phyloP scores from a whole-genome alignment of 1,140 invertebrate species.

The Chironomus striatipennis region DNA sequence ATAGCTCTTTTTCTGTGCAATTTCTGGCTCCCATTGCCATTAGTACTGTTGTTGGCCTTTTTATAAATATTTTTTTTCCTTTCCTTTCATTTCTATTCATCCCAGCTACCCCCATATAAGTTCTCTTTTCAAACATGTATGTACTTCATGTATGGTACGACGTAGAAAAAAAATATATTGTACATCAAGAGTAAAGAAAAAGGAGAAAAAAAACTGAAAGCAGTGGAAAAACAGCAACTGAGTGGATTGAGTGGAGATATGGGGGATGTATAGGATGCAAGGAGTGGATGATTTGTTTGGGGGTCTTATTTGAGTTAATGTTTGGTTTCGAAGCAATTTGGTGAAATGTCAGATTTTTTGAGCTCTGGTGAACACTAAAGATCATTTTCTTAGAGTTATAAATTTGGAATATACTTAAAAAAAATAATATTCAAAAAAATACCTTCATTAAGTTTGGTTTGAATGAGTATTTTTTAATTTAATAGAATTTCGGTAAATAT shows the following conservation, averaged over 20 bases:
- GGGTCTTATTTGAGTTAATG: too few relatives aligned
- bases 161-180: too few relatives aligned
- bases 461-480: too few relatives aligned
- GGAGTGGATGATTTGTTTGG: too few relatives aligned
- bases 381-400: too few relatives aligned
- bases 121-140: neutral
- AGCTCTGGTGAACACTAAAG: too few relatives aligned
- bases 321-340: too few relatives aligned
- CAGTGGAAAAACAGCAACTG: neutral
- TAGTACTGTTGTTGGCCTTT: constrained; percentile 6
- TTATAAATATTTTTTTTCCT: neutral
- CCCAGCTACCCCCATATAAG: neutral
- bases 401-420: too few relatives aligned
- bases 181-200: neutral
- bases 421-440: too few relatives aligned
- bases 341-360: too few relatives aligned
- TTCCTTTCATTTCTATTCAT: neutral
- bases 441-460: too few relatives aligned
- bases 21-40: constrained; percentile 6
- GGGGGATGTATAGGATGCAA: neutral
- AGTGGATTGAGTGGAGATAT: neutral
- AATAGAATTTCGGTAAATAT: too few relatives aligned
- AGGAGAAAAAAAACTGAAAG: neutral
- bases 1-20: neutral
- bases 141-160: neutral